phyloP scores from a whole-genome alignment of 2,888 invertebrate species.

The Ellobium chinense region DNA sequence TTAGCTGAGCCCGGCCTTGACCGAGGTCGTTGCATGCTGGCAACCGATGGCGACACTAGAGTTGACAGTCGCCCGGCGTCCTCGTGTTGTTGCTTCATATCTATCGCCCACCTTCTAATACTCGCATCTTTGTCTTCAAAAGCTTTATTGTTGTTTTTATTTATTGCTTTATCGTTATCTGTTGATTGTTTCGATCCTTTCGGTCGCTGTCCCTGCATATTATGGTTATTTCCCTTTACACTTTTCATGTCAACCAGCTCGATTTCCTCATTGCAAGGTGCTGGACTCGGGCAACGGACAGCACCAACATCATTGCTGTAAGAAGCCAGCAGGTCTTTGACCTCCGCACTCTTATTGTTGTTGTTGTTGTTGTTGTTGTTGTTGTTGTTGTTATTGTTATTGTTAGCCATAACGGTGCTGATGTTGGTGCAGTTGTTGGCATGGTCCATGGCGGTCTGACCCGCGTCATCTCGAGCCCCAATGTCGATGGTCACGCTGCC shows the following conservation, averaged over 20 bases:
- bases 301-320: neutral
- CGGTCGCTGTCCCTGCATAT: neutral
- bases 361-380: neutral
- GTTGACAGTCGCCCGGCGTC: conserved; percentile 6
- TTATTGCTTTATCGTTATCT: neutral
- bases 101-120: neutral
- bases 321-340: neutral
- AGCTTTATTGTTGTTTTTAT: neutral
- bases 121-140: neutral
- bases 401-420: neutral
- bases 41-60: neutral
- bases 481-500: conserved; percentile 31
- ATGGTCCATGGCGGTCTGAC: neutral
- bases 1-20: conserved; percentile 1
- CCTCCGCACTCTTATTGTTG: neutral
- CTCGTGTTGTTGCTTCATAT: conserved; percentile 9
- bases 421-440: neutral
- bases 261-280: conserved; percentile 2
- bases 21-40: neutral
- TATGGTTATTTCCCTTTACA: neutral
- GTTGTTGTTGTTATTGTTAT: neutral
- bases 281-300: neutral
- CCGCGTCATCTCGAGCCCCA: neutral
- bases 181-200: neutral
- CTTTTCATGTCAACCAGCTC: conserved; percentile 1